A percentile compares a stretch with the other conserved stretches of the same genome.
These are phyloP conservation scores for Tribolium freemani DNA, from an alignment of 2,888 invertebrate species.

Conservation along the genomic window DNA sequence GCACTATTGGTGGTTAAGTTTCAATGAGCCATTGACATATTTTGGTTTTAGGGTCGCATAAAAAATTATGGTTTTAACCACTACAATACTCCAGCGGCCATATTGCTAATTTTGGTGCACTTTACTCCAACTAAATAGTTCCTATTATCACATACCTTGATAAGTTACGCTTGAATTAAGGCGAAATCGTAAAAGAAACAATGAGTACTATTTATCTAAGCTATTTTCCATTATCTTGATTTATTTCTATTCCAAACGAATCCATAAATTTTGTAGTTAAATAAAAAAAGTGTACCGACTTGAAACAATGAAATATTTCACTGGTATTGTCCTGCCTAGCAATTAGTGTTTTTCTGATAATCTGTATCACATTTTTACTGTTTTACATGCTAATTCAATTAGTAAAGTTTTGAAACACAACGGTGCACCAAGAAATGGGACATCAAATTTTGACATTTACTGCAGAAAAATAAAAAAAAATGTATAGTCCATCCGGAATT, in stretches of 20 bases:
- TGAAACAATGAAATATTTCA: neutral
- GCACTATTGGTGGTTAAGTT: neutral
- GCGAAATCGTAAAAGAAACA: constrained; percentile 9
- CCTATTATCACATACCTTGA: neutral
- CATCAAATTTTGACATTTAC: no score
- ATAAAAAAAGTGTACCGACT: neutral
- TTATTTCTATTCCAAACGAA: neutral
- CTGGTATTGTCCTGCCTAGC: neutral
- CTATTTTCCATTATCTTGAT: constrained; percentile 1
- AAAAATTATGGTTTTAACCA: neutral
- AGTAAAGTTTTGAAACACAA: neutral
- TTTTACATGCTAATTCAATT: neutral
- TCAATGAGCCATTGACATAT: neutral
- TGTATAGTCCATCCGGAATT: no score
- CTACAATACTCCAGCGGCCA: neutral
- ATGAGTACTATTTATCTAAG: constrained; percentile 7
- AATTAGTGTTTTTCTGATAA: neutral
- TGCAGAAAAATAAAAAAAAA: no score
- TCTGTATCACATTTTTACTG: neutral
- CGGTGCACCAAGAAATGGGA: no score
- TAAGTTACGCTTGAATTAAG: neutral
- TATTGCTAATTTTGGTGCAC: neutral
- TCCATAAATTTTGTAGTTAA: neutral
- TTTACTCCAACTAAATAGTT: neutral
- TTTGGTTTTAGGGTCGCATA: neutral